Evolutionary conservation across 2,797 vertebrate genomes (phyloP).

Genomic region (Euphonia xanthogaster): DNA sequence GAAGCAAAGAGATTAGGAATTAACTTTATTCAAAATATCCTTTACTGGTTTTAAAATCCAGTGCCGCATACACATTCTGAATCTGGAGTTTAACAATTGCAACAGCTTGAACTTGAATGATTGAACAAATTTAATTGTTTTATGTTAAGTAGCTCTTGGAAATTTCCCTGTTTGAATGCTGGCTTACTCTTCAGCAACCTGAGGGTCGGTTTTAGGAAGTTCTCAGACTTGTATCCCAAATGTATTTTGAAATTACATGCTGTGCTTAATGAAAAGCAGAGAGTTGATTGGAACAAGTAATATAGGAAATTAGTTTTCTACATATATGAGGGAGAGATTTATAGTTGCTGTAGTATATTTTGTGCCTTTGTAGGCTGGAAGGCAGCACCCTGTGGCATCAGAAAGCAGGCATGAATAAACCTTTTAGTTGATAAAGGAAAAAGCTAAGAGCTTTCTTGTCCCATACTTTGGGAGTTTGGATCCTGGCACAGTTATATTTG

Average conservation of each 20-base stretch:
- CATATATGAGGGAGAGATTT: not conserved
- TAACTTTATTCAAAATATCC: not conserved
- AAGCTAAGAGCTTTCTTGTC: not conserved
- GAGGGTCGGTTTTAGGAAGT: not conserved
- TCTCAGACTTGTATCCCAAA: not conserved
- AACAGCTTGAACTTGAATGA: not conserved
- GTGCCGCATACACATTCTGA: not conserved
- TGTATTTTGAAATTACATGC: not conserved
- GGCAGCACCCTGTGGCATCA: not conserved
- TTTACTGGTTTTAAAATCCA: not conserved
- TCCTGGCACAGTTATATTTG: not conserved
- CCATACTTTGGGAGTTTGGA: not conserved
- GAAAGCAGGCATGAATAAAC: not conserved
- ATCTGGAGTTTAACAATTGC: not conserved
- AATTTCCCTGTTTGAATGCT: not conserved
- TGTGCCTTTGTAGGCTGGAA: not conserved
- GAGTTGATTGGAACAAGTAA: not conserved
- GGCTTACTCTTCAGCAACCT: not conserved
- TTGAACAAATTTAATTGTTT: not conserved
- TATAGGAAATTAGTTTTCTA: constrained; percentile 8
- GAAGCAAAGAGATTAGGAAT: not conserved
- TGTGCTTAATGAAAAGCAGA: not conserved
- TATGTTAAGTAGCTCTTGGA: not conserved
- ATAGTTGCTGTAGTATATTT: not conserved
- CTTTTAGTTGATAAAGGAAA: not conserved